These are phyloP conservation scores for Falco rusticolus DNA, from an alignment of 2,797 vertebrate species.

Conservation along the genomic window DNA sequence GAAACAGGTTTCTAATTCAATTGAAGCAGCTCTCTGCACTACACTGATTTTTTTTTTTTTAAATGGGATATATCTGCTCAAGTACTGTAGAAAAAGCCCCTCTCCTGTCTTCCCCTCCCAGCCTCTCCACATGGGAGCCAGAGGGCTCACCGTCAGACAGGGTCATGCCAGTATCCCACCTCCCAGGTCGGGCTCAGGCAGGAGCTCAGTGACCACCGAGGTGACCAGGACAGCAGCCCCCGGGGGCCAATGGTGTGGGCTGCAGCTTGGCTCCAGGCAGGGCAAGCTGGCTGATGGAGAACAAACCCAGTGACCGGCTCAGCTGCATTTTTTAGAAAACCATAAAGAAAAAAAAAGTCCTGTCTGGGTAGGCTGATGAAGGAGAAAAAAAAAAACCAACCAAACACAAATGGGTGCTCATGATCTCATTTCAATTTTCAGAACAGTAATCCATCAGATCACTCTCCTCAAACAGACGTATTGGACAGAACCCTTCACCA, in stretches of 20 bases:
- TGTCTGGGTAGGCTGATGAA: not conserved
- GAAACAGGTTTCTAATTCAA: not conserved
- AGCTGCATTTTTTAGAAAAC: not conserved
- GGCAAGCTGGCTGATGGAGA: not conserved
- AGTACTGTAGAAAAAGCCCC: not conserved
- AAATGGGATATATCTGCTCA: not conserved
- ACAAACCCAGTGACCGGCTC: no score
- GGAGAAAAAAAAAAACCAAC: not conserved
- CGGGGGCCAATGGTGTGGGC: accelerated
- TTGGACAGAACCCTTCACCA: not conserved
- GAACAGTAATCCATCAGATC: not conserved
- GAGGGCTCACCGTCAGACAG: not conserved
- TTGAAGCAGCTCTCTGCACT: not conserved
- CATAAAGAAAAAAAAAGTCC: not conserved
- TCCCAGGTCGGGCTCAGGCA: accelerated
- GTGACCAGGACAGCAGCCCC: not conserved
- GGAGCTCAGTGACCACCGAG: no score
- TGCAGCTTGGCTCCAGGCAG: not conserved
- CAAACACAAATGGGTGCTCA: no score
- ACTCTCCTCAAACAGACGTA: accelerated
- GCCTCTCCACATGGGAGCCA: not conserved
- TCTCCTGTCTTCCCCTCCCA: no score
- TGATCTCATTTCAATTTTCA: not conserved
- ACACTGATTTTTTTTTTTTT: no score
- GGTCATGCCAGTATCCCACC: accelerated